Percentiles rank a stretch among this genome's conserved stretches.
These are phyloP conservation scores for Ctenopoma kingsleyae DNA, from an alignment of 2,797 vertebrate genomes.

Conservation along the genomic window DNA sequence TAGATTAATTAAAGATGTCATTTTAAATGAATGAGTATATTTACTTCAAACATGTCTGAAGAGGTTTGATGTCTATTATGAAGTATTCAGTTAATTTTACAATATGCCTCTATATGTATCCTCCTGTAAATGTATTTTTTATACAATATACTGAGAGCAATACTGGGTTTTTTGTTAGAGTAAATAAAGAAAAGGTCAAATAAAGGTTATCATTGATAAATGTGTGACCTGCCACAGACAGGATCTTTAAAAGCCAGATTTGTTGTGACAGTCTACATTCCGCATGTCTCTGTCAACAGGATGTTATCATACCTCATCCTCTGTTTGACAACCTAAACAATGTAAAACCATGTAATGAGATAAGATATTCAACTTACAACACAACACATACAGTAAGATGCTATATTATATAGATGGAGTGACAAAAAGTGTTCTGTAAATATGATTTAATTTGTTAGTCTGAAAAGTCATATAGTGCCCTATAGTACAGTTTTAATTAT, in stretches of 20 bases:
- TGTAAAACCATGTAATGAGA: constrained; percentile 13
- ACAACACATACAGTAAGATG: not conserved
- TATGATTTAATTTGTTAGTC: constrained; percentile 92
- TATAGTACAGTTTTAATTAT: constrained; percentile 87
- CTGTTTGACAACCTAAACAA: not conserved
- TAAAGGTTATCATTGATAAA: not conserved
- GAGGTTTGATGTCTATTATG: not conserved
- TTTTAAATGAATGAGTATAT: too few species aligned
- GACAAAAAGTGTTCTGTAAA: constrained; percentile 87
- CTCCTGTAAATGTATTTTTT: too few species aligned
- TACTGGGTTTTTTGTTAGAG: too few species aligned
- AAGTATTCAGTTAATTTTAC: not conserved
- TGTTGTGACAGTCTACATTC: constrained; percentile 36
- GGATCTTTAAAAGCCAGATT: constrained; percentile 19
- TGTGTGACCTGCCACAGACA: not conserved
- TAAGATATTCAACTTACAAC: constrained; percentile 11
- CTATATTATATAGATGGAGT: constrained; percentile 18
- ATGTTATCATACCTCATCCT: constrained; percentile 15
- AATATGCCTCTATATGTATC: not conserved
- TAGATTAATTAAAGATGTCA: too few species aligned
- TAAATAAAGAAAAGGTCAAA: constrained; percentile 23
- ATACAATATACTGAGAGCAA: too few species aligned
- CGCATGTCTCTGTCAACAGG: constrained; percentile 2
- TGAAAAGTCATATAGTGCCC: constrained; percentile 87
- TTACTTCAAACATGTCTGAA: not conserved